A percentile compares a stretch with the other conserved stretches of the same genome.
Conservation (phyloP, 2,797 vertebrate genomes). For the Myioborus miniatus region DNA sequence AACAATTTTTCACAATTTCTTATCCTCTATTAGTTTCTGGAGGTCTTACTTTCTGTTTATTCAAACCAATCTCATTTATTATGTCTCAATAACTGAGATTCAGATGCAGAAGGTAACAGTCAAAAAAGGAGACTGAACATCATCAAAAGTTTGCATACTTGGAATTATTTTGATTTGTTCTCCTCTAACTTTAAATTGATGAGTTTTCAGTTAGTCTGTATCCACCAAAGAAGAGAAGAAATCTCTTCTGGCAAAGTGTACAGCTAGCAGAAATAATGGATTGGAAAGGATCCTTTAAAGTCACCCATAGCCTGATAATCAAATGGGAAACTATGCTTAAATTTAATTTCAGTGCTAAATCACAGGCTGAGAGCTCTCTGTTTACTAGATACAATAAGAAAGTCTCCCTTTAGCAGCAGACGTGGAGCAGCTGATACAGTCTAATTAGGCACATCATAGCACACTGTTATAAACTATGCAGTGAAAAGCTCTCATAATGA, state of each 20-base stretch:
- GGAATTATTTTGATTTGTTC: not conserved
- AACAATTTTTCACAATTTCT: not conserved
- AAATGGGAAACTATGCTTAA: slow-evolving; percentile 51
- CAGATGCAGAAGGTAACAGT: not conserved
- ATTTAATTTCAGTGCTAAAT: slow-evolving; percentile 72
- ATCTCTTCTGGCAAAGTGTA: not conserved
- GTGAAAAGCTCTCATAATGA: slow-evolving; percentile 64
- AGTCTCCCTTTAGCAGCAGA: slow-evolving; percentile 47
- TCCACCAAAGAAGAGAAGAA: not conserved
- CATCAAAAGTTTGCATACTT: not conserved
- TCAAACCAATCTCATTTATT: not conserved
- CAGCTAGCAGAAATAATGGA: not conserved
- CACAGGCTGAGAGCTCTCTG: slow-evolving; percentile 48
- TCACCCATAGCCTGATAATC: slow-evolving; percentile 28
- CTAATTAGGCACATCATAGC: slow-evolving; percentile 72
- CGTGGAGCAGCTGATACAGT: slow-evolving; percentile 43
- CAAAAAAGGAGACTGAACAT: not conserved
- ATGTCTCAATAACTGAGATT: not conserved
- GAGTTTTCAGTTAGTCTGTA: not conserved
- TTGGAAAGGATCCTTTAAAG: slow-evolving; percentile 36
- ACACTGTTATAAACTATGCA: slow-evolving; percentile 59
- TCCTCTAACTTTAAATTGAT: not conserved
- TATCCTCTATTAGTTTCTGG: not conserved
- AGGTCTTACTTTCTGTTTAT: not conserved
- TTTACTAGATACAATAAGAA: slow-evolving; percentile 63